Evolutionary conservation across 2,113 vertebrate species (phyloP).

Genomic region (Saguinus imperator): DNA sequence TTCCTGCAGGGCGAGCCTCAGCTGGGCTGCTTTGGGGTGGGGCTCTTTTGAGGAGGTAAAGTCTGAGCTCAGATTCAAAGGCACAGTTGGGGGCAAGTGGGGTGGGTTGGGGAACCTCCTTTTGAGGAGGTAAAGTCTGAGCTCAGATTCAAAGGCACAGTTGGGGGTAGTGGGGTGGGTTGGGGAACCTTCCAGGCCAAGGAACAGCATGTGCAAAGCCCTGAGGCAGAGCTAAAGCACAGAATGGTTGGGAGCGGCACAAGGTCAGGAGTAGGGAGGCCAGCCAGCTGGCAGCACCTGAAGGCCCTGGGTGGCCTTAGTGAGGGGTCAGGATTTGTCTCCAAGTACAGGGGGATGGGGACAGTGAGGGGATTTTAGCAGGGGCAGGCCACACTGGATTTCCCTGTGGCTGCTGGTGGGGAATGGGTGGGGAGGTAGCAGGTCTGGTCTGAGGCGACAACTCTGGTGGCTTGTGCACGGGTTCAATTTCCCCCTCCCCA

Average conservation of each 20-base stretch:
- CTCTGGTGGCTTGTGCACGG: background rate
- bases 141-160: background rate
- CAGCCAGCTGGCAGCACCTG: fast-evolving
- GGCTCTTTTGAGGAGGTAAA: background rate
- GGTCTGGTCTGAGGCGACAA: background rate
- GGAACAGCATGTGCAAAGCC: background rate
- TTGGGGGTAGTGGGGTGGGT: no score
- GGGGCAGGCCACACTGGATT: background rate
- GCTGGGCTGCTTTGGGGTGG: background rate
- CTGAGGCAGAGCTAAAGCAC: background rate
- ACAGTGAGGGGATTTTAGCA: background rate
- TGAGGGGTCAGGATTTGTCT: background rate
- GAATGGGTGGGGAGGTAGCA: background rate
- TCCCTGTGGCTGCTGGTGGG: background rate
- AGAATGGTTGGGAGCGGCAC: fast-evolving
- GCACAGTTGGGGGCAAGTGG: no score
- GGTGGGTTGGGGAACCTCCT: background rate
- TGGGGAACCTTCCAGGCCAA: background rate
- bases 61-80: background rate
- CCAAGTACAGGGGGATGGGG: background rate
- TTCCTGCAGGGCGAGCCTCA: background rate
- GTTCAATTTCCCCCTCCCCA: fast-evolving
- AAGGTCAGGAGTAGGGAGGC: background rate
- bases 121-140: background rate
- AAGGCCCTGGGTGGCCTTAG: background rate